phyloP scores from a whole-genome alignment of 1,140 invertebrate genomes.

The Drosophila miranda region DNA sequence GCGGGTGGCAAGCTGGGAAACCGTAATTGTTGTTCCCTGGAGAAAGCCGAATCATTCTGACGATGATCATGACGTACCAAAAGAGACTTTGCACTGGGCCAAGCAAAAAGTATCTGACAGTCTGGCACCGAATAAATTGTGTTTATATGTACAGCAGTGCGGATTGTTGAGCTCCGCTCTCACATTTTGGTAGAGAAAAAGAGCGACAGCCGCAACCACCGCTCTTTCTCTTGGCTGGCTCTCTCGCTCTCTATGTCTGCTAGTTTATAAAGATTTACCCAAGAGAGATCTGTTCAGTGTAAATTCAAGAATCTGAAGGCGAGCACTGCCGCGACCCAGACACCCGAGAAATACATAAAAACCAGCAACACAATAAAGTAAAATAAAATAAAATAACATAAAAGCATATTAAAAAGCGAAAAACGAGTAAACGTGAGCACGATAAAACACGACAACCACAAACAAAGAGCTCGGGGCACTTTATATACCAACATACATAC shows the following conservation, averaged over 20 bases:
- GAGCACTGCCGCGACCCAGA: slow-evolving; percentile 26
- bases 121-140: slow-evolving; percentile 1
- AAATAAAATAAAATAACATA: slow-evolving; percentile 3
- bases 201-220: slow-evolving; percentile 1
- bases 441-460: slow-evolving; percentile 23
- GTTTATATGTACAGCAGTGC: slow-evolving; percentile 1
- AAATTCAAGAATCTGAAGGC: slow-evolving; percentile 26
- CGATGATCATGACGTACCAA: slow-evolving; percentile 22
- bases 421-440: slow-evolving; percentile 35
- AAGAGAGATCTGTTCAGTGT: slow-evolving; percentile 40
- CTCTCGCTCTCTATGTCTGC: background rate
- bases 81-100: slow-evolving; percentile 12
- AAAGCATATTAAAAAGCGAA: slow-evolving; percentile 16
- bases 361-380: slow-evolving; percentile 6
- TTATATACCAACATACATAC: slow-evolving; percentile 12
- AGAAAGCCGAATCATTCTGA: background rate
- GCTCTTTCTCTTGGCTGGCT: background rate
- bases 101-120: background rate
- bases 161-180: no score
- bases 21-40: slow-evolving; percentile 1
- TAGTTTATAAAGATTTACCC: slow-evolving; percentile 19
- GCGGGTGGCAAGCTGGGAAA: slow-evolving; percentile 4
- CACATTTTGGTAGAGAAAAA: slow-evolving; percentile 20
- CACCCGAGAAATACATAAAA: slow-evolving; percentile 33
- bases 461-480: slow-evolving; percentile 29